Evolutionary conservation across 2,113 vertebrate species (phyloP).

Genomic region (Malurus cyaneus): DNA sequence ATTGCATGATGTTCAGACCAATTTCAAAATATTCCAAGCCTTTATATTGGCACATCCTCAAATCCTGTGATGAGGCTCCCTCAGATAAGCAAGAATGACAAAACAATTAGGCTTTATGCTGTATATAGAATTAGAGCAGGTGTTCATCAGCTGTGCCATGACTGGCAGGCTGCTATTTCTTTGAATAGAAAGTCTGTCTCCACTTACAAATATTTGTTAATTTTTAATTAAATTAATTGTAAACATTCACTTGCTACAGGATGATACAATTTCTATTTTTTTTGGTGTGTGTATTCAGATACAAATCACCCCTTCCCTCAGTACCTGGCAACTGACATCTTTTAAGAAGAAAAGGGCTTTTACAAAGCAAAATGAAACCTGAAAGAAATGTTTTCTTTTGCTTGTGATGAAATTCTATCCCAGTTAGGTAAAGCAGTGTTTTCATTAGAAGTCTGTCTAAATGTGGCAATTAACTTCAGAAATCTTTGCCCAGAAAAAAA

Average conservation of each 20-base stretch:
- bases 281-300: background rate
- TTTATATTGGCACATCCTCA: background rate
- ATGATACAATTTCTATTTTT: background rate
- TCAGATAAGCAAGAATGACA: background rate
- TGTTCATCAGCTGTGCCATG: constrained; percentile 29
- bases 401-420: background rate
- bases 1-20: background rate
- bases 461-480: background rate
- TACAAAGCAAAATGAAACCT: background rate
- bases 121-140: constrained; percentile 33
- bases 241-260: constrained; percentile 3
- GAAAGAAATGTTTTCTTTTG: background rate
- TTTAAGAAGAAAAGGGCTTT: background rate
- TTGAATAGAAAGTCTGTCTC: constrained; percentile 8
- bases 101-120: constrained; percentile 22
- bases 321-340: background rate
- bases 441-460: background rate
- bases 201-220: constrained; percentile 25
- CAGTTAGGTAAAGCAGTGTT: background rate
- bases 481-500: background rate
- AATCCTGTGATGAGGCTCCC: background rate
- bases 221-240: constrained; percentile 40
- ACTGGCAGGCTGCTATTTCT: constrained; percentile 15
- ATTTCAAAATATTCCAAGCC: background rate
- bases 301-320: background rate